phyloP scores from a whole-genome alignment of 2,888 invertebrate species.

The Epiblema foenella region DNA sequence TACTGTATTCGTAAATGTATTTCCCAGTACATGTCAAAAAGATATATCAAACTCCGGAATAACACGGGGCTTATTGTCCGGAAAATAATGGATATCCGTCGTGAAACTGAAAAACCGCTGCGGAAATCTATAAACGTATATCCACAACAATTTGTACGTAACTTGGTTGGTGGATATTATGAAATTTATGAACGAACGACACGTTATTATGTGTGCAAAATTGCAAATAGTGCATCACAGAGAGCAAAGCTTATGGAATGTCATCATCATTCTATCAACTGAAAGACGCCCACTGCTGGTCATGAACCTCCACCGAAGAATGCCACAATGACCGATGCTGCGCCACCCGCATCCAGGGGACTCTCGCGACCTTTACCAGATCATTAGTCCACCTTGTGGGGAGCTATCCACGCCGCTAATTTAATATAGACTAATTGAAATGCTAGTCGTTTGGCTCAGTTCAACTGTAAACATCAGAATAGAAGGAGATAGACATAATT shows the following conservation, averaged over 20 bases:
- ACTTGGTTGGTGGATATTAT: neutral
- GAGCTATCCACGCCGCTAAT: neutral
- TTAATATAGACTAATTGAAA: neutral
- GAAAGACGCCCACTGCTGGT: too few relatives aligned
- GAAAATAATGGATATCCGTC: constrained; percentile 40
- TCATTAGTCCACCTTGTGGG: too few relatives aligned
- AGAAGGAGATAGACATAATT: constrained; percentile 16
- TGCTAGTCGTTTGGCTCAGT: neutral
- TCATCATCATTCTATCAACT: too few relatives aligned
- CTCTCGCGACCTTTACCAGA: too few relatives aligned
- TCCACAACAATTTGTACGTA: constrained; percentile 17
- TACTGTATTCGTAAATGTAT: neutral
- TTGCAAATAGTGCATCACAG: neutral
- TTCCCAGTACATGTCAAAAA: constrained; percentile 6
- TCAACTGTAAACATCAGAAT: neutral
- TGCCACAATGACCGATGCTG: too few relatives aligned
- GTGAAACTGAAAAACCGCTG: constrained; percentile 36
- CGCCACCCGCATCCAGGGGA: too few relatives aligned
- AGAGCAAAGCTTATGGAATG: too few relatives aligned
- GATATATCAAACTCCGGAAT: constrained; percentile 28
- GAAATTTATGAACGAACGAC: too few relatives aligned
- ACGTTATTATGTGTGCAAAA: neutral
- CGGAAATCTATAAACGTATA: constrained; percentile 22
- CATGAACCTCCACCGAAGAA: too few relatives aligned
- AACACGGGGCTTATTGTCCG: constrained; percentile 39